phyloP scores from a whole-genome alignment of 2,113 vertebrate species.

The Camelus dromedarius region DNA sequence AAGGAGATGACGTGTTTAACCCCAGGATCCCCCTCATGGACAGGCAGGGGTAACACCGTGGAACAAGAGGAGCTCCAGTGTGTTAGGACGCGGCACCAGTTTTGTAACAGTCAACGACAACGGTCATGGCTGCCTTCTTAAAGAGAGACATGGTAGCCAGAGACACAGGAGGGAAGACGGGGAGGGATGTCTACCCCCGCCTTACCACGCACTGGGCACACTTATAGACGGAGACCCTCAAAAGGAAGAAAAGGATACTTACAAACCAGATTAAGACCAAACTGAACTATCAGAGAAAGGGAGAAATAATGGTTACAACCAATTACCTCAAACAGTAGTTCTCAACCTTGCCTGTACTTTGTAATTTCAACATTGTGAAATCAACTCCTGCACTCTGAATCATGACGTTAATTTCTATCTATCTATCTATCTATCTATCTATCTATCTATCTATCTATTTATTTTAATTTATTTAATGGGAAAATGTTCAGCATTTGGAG shows the following conservation, averaged over 20 bases:
- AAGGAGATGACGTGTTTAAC: not conserved
- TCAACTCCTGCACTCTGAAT: conserved; percentile 35
- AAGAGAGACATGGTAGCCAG: not conserved
- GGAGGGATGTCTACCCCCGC: conserved; percentile 3
- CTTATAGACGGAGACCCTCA: conserved; percentile 17
- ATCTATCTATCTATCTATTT: too few species aligned
- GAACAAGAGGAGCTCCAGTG: not conserved
- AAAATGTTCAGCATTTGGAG: conserved; percentile 62
- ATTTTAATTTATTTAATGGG: conserved; percentile 69
- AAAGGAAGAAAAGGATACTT: conserved; percentile 51
- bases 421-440: too few species aligned
- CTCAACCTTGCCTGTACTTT: not conserved
- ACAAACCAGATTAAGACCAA: conserved; percentile 46
- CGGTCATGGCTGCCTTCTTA: not conserved
- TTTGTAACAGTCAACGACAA: not conserved
- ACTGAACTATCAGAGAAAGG: conserved; percentile 42
- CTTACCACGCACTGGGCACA: not conserved
- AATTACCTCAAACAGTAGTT: not conserved
- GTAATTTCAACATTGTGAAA: conserved; percentile 49
- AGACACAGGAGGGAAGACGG: not conserved
- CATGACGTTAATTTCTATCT: conserved; percentile 54
- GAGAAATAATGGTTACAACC: conserved; percentile 52
- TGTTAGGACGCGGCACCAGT: not conserved
- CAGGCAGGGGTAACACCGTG: not conserved
- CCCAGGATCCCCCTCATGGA: not conserved